Conservation (phyloP, 2,797 vertebrate genomes). For the Pseudochromis fuscus region DNA sequence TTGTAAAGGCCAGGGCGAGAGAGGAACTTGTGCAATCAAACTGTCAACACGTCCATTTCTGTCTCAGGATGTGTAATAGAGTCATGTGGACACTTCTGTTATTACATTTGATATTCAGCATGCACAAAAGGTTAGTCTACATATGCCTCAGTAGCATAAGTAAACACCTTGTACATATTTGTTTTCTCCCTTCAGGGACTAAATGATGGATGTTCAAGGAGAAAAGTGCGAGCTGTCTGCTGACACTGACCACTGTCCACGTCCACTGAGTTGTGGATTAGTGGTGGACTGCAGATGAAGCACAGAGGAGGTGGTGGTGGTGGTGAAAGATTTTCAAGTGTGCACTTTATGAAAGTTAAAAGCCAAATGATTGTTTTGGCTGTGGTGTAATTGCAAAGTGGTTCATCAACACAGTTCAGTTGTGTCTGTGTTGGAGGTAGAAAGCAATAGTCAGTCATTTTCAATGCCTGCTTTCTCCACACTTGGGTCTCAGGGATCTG, state of each 20-base stretch:
- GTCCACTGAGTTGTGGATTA: constrained; percentile 30
- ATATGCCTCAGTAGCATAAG: constrained; percentile 13
- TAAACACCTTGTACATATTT: constrained; percentile 22
- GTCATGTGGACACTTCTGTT: constrained; percentile 39
- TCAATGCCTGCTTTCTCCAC: no score
- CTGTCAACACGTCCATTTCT: constrained; percentile 62
- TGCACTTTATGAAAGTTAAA: no score
- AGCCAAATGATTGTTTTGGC: no score
- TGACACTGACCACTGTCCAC: constrained; percentile 7
- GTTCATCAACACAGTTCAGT: no score
- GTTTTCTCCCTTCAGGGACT: constrained; percentile 11
- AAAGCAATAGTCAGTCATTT: no score
- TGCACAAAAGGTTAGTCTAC: constrained; percentile 30
- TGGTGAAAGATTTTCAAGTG: no score
- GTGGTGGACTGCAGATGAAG: neutral
- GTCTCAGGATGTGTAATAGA: constrained; percentile 22
- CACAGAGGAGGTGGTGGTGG: constrained; percentile 18
- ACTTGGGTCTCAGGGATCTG: no score
- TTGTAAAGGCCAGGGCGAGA: constrained; percentile 50
- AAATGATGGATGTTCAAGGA: constrained; percentile 15
- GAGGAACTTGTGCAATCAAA: constrained; percentile 69
- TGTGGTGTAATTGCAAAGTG: no score
- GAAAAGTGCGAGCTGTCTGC: neutral
- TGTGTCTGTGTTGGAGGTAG: no score
- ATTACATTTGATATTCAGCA: constrained; percentile 55